Evolutionary conservation across 2,113 vertebrate genomes (phyloP).

Genomic region (Solea senegalensis): DNA sequence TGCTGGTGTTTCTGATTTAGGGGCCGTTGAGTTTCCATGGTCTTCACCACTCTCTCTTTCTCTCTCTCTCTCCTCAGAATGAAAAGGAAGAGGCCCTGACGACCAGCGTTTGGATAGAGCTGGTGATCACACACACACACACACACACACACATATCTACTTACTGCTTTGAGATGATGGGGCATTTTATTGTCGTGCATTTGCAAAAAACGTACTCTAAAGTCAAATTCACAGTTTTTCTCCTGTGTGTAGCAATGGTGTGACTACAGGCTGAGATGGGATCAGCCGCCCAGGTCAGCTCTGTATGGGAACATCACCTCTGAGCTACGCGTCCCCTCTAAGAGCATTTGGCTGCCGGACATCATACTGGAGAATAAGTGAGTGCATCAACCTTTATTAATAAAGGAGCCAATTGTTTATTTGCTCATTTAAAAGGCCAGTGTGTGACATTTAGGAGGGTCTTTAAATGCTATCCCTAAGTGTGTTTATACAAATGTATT

Average conservation of each 20-base stretch:
- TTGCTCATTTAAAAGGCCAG: not conserved
- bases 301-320: conserved; percentile 84
- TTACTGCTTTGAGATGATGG: not conserved
- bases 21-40: not conserved
- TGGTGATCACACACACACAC: conserved; percentile 82
- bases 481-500: too few species aligned
- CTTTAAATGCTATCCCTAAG: too few species aligned
- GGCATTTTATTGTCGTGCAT: not conserved
- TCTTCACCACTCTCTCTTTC: not conserved
- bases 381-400: conserved; percentile 43
- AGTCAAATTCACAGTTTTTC: conserved; percentile 1
- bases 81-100: conserved; percentile 93
- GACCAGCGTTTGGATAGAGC: conserved; percentile 95
- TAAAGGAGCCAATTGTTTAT: not conserved
- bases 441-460: too few species aligned
- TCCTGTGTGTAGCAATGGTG: conserved; percentile 85
- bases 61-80: conserved; percentile 79
- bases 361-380: conserved; percentile 95
- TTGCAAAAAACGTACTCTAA: not conserved
- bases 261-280: conserved; percentile 91
- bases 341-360: conserved; percentile 92
- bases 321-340: conserved; percentile 86
- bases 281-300: conserved; percentile 69
- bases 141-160: too few species aligned
- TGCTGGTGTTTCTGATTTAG: conserved; percentile 43